phyloP scores from a whole-genome alignment of 2,888 invertebrate species.

The Amiota mariae region DNA sequence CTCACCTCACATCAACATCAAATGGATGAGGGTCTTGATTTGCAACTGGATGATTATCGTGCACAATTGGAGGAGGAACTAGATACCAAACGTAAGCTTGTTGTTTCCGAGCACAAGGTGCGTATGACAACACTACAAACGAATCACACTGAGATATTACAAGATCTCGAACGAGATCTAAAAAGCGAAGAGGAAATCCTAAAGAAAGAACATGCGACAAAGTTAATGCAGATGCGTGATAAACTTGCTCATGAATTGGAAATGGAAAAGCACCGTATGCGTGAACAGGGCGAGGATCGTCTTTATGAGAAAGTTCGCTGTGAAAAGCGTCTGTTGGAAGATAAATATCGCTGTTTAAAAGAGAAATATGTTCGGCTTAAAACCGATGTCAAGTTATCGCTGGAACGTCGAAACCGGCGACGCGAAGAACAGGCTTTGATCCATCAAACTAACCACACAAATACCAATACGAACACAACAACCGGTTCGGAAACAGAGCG shows the following conservation, averaged over 20 bases:
- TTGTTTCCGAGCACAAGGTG: slow-evolving; percentile 75
- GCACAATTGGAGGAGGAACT: slow-evolving; percentile 72
- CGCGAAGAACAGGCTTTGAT: slow-evolving; percentile 76
- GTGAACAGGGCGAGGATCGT: slow-evolving; percentile 73
- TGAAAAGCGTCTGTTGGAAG: slow-evolving; percentile 82
- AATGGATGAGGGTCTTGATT: slow-evolving; percentile 74
- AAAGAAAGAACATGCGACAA: slow-evolving; percentile 80
- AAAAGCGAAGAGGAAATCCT: slow-evolving; percentile 79
- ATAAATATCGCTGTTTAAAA: slow-evolving; percentile 86
- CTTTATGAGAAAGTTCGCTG: slow-evolving; percentile 80
- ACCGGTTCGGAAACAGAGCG: slow-evolving; percentile 87
- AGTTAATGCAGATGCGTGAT: slow-evolving; percentile 78
- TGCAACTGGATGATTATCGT: slow-evolving; percentile 72
- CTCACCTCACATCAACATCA: slow-evolving; percentile 74
- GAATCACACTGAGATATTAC: slow-evolving; percentile 71
- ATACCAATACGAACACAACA: slow-evolving; percentile 78
- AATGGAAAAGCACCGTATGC: slow-evolving; percentile 73
- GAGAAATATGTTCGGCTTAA: slow-evolving; percentile 87
- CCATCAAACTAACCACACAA: slow-evolving; percentile 71
- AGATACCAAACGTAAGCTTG: slow-evolving; percentile 74
- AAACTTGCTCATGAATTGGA: slow-evolving; percentile 78
- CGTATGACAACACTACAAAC: slow-evolving; percentile 71
- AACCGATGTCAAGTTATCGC: slow-evolving; percentile 84
- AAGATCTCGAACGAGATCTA: slow-evolving; percentile 71
- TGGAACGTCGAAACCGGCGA: slow-evolving; percentile 82